Evolutionary conservation across 1,140 invertebrate species (phyloP).

Genomic region (Drosophila tristis): DNA sequence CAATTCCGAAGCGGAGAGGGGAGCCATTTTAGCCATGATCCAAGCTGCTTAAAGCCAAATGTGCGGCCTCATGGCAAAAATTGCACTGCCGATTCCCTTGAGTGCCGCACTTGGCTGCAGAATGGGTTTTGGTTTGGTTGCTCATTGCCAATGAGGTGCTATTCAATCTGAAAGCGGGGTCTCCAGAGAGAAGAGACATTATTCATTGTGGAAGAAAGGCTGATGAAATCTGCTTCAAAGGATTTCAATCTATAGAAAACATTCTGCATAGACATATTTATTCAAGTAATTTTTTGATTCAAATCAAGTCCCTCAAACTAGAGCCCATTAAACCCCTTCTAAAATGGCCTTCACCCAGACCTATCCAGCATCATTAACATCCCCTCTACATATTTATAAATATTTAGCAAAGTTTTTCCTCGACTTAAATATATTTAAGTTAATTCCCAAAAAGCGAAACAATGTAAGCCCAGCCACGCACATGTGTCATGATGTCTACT

Average conservation of each 20-base stretch:
- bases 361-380: conserved; percentile 4
- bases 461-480: conserved; percentile 60
- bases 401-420: conserved; percentile 13
- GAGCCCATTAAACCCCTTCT: no score
- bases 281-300: no score
- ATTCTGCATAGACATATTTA: no score
- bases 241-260: no score
- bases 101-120: conserved; percentile 14
- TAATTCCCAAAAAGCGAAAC: conserved; percentile 56
- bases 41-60: conserved; percentile 47
- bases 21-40: conserved; percentile 22
- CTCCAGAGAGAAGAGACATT: background rate
- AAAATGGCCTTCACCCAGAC: no score
- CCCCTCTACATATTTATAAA: no score
- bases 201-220: no score
- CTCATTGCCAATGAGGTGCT: background rate
- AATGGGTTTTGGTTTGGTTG: conserved; percentile 7
- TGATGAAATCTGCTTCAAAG: no score
- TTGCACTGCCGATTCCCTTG: conserved; percentile 31
- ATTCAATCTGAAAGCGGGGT: conserved; percentile 4
- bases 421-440: conserved; percentile 42
- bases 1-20: conserved; percentile 14
- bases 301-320: no score
- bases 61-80: conserved; percentile 19
- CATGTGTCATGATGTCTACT: conserved; percentile 49